A percentile compares a stretch with the other conserved stretches of the same genome.
These are phyloP conservation scores for Dasypus novemcinctus DNA, from an alignment of 2,113 vertebrate genomes.

Conservation along the genomic window DNA sequence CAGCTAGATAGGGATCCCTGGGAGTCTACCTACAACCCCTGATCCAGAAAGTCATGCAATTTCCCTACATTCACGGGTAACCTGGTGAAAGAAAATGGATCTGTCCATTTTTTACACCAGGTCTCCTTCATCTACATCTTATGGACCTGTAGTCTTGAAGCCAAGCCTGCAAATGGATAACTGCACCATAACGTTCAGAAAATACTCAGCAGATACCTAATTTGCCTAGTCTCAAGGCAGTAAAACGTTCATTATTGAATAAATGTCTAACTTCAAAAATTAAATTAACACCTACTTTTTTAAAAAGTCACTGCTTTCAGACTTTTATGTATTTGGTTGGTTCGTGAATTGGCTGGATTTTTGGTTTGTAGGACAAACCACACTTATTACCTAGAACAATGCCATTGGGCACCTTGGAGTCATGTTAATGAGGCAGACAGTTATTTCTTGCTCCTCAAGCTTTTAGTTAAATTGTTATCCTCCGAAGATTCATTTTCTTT, in stretches of 20 bases:
- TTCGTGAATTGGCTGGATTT: neutral
- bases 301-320: neutral
- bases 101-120: neutral
- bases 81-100: neutral
- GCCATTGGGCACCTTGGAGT: neutral
- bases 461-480: neutral
- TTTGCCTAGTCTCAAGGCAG: neutral
- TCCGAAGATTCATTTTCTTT: constrained; percentile 1
- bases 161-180: neutral
- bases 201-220: neutral
- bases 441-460: neutral
- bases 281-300: neutral
- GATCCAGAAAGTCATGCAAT: neutral
- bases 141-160: neutral
- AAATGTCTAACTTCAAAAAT: neutral
- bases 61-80: neutral
- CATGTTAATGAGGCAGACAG: neutral
- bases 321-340: neutral
- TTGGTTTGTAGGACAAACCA: neutral
- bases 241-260: neutral
- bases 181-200: neutral
- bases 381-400: neutral
- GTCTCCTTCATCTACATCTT: neutral
- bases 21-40: neutral
- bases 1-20: neutral